Evolutionary conservation across 23 tunicate species (phyloP), one percentile per base, ranked within the genome.

Genomic region (Oikopleura albicans): DNA sequence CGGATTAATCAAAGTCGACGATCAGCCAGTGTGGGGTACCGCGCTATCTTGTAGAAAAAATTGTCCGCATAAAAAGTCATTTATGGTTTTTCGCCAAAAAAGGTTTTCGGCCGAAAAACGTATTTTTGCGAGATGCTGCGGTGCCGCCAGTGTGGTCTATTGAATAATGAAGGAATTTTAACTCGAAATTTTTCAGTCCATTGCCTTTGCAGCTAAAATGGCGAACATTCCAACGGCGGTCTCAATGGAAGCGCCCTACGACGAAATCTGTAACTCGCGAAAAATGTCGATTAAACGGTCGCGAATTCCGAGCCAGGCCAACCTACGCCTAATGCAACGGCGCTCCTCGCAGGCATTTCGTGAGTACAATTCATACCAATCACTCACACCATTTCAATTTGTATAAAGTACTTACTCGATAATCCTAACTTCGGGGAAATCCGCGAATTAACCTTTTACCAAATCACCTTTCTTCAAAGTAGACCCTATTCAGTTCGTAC

Each of bases 321-420:
- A 71, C 31, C 2, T 71, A 4, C 33, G 2, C 33, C 79, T 71
- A 16, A 29, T 29, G 27, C 79, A 71, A 29, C 33, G 79, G 27
- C 79, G 79, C 27, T 16, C 79, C 2, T 71, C 79, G 28, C 79
- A 71, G 79, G 79, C 79, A 71, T 71, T 71, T 29, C 79, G 79
- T 71, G 79, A 71, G 79, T 71, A 71, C 28, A 71, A 12, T 29
- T 16, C 59, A 8, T 49, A 49, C 59, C 59, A 49, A 49, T 22
- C 59, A 8, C 16, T 49, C 59, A 8, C 16, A 49, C 22, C 22
- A 8, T 49, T 8, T 49, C 22, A 49, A 49, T 49, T 49, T 8
- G 16, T 49, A 49, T 22, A 8, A 22, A 49, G 8, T 49, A 22
- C 59, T 49, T 49, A 8, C 59, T 49, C 22, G 59, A 49, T 49